These are phyloP conservation scores for Taphrorychus bicolor DNA, from an alignment of 2,888 invertebrate genomes.

Conservation along the genomic window DNA sequence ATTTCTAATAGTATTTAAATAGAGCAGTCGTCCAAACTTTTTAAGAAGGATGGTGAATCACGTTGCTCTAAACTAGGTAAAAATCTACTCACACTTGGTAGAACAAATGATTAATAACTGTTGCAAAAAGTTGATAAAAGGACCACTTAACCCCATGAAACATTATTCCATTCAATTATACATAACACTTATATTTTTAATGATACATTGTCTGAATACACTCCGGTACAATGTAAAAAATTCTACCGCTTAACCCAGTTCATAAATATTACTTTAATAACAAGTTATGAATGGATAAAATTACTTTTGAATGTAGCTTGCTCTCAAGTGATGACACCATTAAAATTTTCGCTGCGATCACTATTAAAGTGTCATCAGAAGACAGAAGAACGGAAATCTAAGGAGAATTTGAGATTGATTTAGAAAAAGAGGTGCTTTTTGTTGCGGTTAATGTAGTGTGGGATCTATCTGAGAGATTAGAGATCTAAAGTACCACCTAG, in stretches of 20 bases:
- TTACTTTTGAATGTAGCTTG: not conserved
- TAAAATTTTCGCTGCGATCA: not conserved
- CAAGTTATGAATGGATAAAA: not conserved
- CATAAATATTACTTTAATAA: not conserved
- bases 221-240: not conserved
- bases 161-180: not conserved
- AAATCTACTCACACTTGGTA: too few species aligned
- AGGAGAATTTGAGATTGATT: not conserved
- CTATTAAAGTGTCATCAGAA: conserved; percentile 15
- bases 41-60: too few species aligned
- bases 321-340: not conserved
- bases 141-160: not conserved
- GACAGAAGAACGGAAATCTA: not conserved
- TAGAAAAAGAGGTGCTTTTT: not conserved
- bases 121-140: not conserved
- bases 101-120: too few species aligned
- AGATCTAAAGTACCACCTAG: not conserved
- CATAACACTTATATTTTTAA: too few species aligned
- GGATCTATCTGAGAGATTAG: not conserved
- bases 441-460: not conserved
- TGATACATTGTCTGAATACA: not conserved
- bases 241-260: not conserved
- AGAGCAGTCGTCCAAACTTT: too few species aligned
- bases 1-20: too few species aligned
- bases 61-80: too few species aligned